A percentile compares a stretch with the other conserved stretches of the same genome.
Conservation (phyloP, 1,140 invertebrate genomes). For the Saccostrea cuccullata region DNA sequence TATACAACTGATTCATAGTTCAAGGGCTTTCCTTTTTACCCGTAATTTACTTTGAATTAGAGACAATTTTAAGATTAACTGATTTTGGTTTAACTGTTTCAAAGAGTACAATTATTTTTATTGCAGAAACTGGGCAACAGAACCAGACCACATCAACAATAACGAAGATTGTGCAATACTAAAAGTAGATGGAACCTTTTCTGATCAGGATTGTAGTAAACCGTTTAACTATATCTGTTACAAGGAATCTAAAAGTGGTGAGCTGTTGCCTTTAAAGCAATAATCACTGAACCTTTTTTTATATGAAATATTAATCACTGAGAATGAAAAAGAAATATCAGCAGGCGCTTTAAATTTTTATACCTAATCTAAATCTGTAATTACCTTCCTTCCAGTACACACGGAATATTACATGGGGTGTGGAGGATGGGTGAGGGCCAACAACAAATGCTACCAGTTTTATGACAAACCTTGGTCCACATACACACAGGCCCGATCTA, state of each 20-base stretch:
- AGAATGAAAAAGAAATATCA: no score
- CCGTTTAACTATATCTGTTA: conserved; percentile 51
- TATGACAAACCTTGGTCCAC: conserved; percentile 48
- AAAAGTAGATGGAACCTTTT: conserved; percentile 51
- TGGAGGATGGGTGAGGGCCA: conserved; percentile 52
- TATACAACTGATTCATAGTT: no score
- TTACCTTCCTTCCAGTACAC: conserved; percentile 32
- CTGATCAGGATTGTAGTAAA: conserved; percentile 53
- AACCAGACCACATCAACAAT: conserved; percentile 49
- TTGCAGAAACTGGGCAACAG: conserved; percentile 46
- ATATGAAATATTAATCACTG: no score
- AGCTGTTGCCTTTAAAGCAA: not conserved
- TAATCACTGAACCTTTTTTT: no score
- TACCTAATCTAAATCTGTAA: no score
- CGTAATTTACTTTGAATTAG: no score
- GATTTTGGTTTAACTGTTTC: no score
- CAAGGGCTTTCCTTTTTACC: no score
- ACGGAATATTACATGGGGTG: conserved; percentile 47
- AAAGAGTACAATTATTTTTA: not conserved
- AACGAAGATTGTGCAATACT: conserved; percentile 55
- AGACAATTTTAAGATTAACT: no score
- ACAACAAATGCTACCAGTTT: conserved; percentile 54
- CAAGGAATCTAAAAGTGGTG: conserved; percentile 9
- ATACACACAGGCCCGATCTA: conserved; percentile 19
- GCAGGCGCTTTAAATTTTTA: no score